A percentile compares a stretch with the other conserved stretches of the same genome.
Conservation (phyloP, 2,797 vertebrate species). For the Tinamus major region DNA sequence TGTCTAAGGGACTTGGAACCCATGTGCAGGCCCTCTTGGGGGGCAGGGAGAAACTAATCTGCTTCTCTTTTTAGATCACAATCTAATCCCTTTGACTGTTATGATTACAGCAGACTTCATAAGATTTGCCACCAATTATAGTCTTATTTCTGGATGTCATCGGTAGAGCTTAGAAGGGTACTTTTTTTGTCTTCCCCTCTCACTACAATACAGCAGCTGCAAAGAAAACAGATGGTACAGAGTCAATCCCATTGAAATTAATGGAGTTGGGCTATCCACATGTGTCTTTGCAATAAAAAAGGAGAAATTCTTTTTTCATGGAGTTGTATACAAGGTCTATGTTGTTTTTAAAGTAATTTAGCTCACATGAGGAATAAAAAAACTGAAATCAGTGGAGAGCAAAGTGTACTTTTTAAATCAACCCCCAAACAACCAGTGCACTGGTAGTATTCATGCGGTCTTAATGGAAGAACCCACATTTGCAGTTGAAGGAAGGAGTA, state of each 20-base stretch:
- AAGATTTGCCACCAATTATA: constrained; percentile 70
- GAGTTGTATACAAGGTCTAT: constrained; percentile 76
- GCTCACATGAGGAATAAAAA: constrained; percentile 74
- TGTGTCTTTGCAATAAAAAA: constrained; percentile 77
- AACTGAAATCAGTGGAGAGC: constrained; percentile 60
- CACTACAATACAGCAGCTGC: constrained; percentile 58
- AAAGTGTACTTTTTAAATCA: constrained; percentile 55
- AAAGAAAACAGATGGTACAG: constrained; percentile 78
- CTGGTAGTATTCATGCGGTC: neutral
- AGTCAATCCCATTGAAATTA: constrained; percentile 82
- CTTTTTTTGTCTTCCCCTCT: constrained; percentile 34
- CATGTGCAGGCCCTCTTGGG: neutral
- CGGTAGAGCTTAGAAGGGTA: constrained; percentile 36
- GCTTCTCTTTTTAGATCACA: constrained; percentile 28
- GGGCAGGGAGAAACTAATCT: neutral
- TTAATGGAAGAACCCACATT: neutral
- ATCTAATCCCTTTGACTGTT: constrained; percentile 54
- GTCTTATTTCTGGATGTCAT: constrained; percentile 71
- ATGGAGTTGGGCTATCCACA: constrained; percentile 80
- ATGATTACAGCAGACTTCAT: constrained; percentile 64
- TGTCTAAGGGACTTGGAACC: neutral
- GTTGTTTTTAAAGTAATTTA: constrained; percentile 79
- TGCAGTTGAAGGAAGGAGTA: constrained; percentile 1
- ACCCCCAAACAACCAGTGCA: constrained; percentile 9
- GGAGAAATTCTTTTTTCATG: constrained; percentile 49